These are phyloP conservation scores for Protonemura montana DNA, from an alignment of 2,888 invertebrate genomes.

Conservation along the genomic window DNA sequence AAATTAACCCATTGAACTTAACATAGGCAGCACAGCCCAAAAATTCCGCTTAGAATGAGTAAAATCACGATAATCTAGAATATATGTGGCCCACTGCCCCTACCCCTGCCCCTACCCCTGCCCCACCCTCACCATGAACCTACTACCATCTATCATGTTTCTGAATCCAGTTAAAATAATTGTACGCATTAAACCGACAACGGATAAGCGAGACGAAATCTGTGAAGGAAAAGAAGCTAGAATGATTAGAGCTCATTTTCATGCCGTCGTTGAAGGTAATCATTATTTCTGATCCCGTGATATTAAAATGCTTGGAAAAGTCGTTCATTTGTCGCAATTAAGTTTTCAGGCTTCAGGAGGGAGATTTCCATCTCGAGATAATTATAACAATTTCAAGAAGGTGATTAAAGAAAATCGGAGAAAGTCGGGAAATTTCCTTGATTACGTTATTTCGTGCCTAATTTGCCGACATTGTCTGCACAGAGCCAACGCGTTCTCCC, in stretches of 20 bases:
- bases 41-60: not conserved
- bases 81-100: no score
- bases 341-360: constrained; percentile 3
- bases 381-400: constrained; percentile 7
- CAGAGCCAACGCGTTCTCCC: not conserved
- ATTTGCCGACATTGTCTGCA: not conserved
- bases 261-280: not conserved
- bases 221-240: not conserved
- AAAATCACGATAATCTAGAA: not conserved
- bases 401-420: not conserved
- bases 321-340: constrained; percentile 4
- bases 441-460: not conserved
- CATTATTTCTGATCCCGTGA: constrained; percentile 12
- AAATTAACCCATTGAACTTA: no score
- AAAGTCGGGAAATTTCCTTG: not conserved
- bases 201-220: not conserved
- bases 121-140: not conserved
- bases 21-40: no score
- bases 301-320: not conserved
- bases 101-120: no score
- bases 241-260: constrained; percentile 7
- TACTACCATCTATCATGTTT: not conserved
- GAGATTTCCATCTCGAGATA: constrained; percentile 5
- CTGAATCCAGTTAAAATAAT: not conserved
- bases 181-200: not conserved